Base-by-base conservation (phyloP, 2,113 vertebrate genomes). In the Brachyhypopomus occidentalis region DNA sequence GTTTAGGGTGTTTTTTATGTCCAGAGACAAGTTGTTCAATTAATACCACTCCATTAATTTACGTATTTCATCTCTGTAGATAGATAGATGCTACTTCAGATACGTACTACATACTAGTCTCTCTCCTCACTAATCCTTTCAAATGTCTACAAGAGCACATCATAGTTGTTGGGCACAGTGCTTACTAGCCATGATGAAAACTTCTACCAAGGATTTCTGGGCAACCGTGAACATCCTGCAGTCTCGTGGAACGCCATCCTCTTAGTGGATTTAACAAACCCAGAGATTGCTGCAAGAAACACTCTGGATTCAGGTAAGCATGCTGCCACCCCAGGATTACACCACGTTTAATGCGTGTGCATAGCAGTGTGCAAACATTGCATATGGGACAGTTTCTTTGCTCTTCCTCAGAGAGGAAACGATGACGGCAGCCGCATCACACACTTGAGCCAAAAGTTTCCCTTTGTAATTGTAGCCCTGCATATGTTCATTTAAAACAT, bases 331-430 rank as follows among this genome's bases (percentile, higher is more conserved):
- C 78, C 66, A 22, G 25, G 83, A 82, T 38, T 78, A 52, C 38
- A 82, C 83, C 83, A 78, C 69, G n/a, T 84, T 84, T n/a, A 73
- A 23, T 82, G 60, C 59, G 75, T 82, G 71, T 78, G 83, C 75
- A 84, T 67, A 82, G 60, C 79, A 80, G 17, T 76, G 74, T 58
- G 63, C 74, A 76, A 62, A 76, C 58, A 76, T 41, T 63, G 58
- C 58, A 62, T 14, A 77, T 27, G 64, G 66, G 74, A 58, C 56
- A 12, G 45, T 22, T 63, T 19, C 74, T 14, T 60, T 75, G 0
- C 60, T 58, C 63, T 76, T 76, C 6, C 17, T 19, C 58, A 82
- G 73, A 59, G 52, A 64, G 17, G 79, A 81, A 81, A 55, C 74
- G 55, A 82, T 71, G 45, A 79, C 69, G 66, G 75, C 45, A 79